These are phyloP conservation scores for Drosophila arizonae DNA, from an alignment of 1,140 invertebrate genomes.

Conservation along the genomic window DNA sequence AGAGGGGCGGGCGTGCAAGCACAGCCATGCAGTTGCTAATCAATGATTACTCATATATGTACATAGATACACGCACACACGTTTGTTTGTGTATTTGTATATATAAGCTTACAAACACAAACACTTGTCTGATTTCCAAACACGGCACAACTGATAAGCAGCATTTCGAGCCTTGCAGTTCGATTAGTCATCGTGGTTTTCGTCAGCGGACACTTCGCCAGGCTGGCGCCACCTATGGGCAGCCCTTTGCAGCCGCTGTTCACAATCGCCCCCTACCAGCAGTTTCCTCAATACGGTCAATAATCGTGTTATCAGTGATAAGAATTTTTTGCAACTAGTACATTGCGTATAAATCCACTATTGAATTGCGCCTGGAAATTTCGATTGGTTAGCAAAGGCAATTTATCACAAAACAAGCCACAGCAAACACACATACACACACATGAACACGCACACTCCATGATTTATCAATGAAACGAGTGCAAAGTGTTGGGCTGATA, in stretches of 20 bases:
- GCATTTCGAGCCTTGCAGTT: conserved; percentile 30
- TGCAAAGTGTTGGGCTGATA: conserved; percentile 58
- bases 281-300: background rate
- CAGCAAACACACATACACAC: conserved; percentile 7
- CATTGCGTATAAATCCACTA: conserved; percentile 27
- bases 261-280: background rate
- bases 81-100: background rate
- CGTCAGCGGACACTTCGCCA: conserved; percentile 27
- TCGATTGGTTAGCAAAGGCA: conserved; percentile 32
- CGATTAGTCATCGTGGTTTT: conserved; percentile 60
- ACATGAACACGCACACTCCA: background rate
- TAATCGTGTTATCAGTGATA: conserved; percentile 36
- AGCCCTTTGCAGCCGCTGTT: conserved; percentile 7
- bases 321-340: background rate
- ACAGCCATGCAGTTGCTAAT: conserved; percentile 53
- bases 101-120: too few relatives aligned
- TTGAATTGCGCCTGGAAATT: conserved; percentile 31
- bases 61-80: background rate
- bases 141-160: conserved; percentile 59
- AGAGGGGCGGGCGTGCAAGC: background rate
- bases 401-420: conserved; percentile 26
- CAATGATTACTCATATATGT: conserved; percentile 62
- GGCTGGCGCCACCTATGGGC: conserved; percentile 19
- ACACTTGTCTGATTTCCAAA: conserved; percentile 77
- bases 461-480: conserved; percentile 71